phyloP scores from a whole-genome alignment of 2,888 invertebrate genomes.

The Aspidiotus rigidus region DNA sequence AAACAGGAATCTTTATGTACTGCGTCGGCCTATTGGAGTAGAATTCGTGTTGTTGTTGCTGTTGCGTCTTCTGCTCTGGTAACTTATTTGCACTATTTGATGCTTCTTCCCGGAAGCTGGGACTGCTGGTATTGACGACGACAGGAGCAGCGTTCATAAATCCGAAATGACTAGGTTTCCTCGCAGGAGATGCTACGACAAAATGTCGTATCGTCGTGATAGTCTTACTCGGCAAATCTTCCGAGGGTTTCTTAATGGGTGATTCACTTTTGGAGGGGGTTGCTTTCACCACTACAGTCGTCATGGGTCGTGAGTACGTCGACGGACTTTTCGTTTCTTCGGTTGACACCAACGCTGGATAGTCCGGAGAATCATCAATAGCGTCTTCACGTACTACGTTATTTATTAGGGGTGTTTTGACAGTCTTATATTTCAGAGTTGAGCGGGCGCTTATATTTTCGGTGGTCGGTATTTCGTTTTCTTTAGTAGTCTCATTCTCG shows the following conservation, averaged over 20 bases:
- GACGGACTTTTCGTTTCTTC: constrained; percentile 6
- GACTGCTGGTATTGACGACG: not conserved
- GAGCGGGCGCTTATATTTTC: not conserved
- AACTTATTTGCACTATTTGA: not conserved
- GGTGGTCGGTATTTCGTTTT: constrained; percentile 27
- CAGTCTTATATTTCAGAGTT: constrained; percentile 13
- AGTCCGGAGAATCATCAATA: not conserved
- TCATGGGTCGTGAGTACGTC: constrained; percentile 1
- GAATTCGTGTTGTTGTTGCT: not conserved
- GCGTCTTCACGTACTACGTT: constrained; percentile 16
- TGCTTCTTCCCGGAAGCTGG: constrained; percentile 8
- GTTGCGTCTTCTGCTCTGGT: constrained; percentile 12
- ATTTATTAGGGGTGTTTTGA: constrained; percentile 13
- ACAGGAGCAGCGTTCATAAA: constrained; percentile 3
- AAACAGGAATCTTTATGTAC: not conserved
- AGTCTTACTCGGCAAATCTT: not conserved
- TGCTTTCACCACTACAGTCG: not conserved
- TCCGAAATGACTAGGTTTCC: constrained; percentile 28
- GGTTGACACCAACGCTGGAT: not conserved
- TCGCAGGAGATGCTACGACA: constrained; percentile 4
- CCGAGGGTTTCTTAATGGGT: constrained; percentile 1
- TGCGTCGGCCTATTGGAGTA: not conserved
- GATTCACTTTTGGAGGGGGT: not conserved
- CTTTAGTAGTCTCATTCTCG: constrained; percentile 16
- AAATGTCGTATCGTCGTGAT: constrained; percentile 16